Evolutionary conservation across 2,797 vertebrate species (phyloP).

Genomic region (Spea hammondii): DNA sequence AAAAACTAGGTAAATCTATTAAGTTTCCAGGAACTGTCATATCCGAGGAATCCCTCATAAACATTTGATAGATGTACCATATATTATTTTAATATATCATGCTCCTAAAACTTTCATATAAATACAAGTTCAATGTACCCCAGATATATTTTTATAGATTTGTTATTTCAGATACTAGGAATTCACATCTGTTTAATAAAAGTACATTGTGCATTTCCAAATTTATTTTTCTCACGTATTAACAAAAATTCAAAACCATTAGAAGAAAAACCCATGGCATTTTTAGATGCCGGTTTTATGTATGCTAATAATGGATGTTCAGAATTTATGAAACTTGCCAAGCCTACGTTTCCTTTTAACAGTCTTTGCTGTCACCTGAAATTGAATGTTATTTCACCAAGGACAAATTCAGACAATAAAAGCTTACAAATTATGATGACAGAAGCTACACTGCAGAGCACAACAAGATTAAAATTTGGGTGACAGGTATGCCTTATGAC

Average conservation of each 20-base stretch:
- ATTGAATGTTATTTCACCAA: conserved; percentile 6
- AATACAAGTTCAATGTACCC: too few relatives aligned
- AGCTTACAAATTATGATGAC: conserved; percentile 14
- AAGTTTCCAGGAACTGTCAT: too few relatives aligned
- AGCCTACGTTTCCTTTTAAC: not conserved
- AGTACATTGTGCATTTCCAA: not conserved
- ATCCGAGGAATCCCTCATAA: too few relatives aligned
- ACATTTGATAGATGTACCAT: too few relatives aligned
- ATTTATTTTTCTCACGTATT: conserved; percentile 1
- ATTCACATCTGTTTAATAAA: not conserved
- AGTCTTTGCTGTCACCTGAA: not conserved
- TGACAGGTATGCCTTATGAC: conserved; percentile 4
- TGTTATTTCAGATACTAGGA: not conserved
- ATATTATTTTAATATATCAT: too few relatives aligned
- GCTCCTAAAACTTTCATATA: too few relatives aligned
- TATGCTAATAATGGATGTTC: conserved; percentile 3
- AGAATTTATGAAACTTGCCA: conserved; percentile 6
- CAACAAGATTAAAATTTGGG: conserved; percentile 7
- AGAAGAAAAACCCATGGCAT: not conserved
- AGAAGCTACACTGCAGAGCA: conserved; percentile 1
- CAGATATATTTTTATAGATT: not conserved
- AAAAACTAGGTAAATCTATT: too few relatives aligned
- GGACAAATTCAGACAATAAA: conserved; percentile 12
- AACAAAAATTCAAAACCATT: not conserved
- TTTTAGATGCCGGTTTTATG: conserved; percentile 1